Evolutionary conservation across 1,140 invertebrate species (phyloP).

Genomic region (Agrypnia vestita): DNA sequence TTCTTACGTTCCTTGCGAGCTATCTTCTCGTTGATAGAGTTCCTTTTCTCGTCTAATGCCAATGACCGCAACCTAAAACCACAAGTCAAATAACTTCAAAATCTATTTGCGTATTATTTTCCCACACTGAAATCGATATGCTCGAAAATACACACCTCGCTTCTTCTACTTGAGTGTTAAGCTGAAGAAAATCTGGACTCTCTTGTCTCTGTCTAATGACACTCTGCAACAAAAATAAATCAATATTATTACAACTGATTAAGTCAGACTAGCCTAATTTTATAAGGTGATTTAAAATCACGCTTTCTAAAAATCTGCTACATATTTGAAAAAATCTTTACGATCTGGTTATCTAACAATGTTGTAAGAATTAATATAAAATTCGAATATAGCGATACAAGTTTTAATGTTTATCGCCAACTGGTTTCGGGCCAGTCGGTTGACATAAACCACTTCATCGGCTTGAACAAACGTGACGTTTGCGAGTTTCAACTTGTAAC

Average conservation of each 20-base stretch:
- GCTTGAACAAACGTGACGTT: no score
- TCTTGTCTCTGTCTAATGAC: constrained; percentile 75
- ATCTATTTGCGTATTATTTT: neutral
- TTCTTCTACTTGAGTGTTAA: constrained; percentile 83
- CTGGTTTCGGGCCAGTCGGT: no score
- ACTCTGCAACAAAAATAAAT: constrained; percentile 60
- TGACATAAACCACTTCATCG: no score
- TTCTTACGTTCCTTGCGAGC: constrained; percentile 82
- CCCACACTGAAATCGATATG: neutral
- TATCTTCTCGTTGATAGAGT: constrained; percentile 81
- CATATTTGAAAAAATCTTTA: no score
- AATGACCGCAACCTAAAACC: constrained; percentile 73
- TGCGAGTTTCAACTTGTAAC: no score
- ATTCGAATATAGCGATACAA: no score
- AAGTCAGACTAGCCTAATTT: no score
- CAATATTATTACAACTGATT: neutral
- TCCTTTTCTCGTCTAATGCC: constrained; percentile 80
- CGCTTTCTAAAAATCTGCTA: no score
- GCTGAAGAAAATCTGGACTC: constrained; percentile 80
- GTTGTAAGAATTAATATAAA: no score
- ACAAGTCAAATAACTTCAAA: constrained; percentile 31
- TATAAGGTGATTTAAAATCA: no score
- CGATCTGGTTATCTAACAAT: no score
- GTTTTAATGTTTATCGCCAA: no score
- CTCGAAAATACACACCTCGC: constrained; percentile 74